Evolutionary conservation across 2,113 vertebrate species (phyloP).

Genomic region (Caracal caracal): DNA sequence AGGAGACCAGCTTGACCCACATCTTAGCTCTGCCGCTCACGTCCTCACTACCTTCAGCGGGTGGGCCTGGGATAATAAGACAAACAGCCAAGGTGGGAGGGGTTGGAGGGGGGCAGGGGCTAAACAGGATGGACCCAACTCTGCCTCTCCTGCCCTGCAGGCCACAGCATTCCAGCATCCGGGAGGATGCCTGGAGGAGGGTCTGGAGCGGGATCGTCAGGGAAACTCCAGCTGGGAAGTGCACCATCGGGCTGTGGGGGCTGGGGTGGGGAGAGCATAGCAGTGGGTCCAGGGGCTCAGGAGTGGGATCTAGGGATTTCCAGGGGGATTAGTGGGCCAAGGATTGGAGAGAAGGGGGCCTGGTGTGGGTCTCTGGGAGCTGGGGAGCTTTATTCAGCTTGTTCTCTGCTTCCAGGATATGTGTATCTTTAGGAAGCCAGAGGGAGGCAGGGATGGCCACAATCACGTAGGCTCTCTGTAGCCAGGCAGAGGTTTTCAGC

Average conservation of each 20-base stretch:
- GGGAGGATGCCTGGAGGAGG: neutral
- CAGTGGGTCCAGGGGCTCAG: neutral
- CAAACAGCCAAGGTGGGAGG: neutral
- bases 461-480: conserved; percentile 68
- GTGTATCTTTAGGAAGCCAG: conserved; percentile 44
- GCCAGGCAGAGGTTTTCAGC: conserved; percentile 61
- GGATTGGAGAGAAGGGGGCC: neutral
- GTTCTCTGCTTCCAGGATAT: neutral
- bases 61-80: neutral
- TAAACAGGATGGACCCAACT: no score
- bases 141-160: neutral
- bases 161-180: neutral
- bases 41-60: neutral
- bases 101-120: neutral
- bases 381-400: neutral
- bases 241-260: neutral
- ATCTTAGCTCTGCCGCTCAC: neutral
- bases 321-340: neutral
- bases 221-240: neutral
- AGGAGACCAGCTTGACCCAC: conserved; percentile 21
- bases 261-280: neutral
- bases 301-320: neutral
- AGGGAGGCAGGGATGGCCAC: conserved; percentile 73
- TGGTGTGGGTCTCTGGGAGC: neutral
- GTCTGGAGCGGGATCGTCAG: neutral